Evolutionary conservation across 2,113 vertebrate species (phyloP).

Genomic region (Castor canadensis): DNA sequence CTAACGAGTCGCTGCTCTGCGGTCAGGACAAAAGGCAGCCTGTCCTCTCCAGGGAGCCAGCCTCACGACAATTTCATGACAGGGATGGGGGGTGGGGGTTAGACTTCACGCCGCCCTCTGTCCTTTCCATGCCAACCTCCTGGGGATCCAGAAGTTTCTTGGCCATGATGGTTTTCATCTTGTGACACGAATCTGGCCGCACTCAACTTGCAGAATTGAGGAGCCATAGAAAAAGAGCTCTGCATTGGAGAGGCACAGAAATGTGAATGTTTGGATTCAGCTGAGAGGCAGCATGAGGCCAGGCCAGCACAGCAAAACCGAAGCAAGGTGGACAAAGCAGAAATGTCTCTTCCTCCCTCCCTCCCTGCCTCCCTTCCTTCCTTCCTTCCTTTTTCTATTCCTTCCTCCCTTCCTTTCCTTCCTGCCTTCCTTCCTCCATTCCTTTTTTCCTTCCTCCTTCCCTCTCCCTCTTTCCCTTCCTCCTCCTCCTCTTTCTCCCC

Average conservation of each 20-base stretch:
- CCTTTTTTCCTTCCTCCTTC: rapidly evolving
- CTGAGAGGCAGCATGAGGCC: neutral
- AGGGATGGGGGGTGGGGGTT: neutral
- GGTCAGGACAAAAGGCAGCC: slow-evolving; percentile 15
- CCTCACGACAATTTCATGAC: slow-evolving; percentile 4
- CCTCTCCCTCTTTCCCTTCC: rapidly evolving
- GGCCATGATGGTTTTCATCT: slow-evolving; percentile 30
- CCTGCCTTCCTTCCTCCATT: rapidly evolving
- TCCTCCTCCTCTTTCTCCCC: rapidly evolving
- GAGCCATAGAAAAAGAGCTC: neutral
- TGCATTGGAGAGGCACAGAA: neutral
- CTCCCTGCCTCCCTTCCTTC: too few relatives aligned
- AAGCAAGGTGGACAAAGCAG: neutral
- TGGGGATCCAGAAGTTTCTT: neutral
- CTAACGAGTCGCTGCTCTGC: neutral
- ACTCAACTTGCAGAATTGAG: neutral
- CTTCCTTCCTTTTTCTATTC: rapidly evolving
- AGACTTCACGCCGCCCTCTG: slow-evolving; percentile 17
- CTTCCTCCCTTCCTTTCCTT: rapidly evolving
- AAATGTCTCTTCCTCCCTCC: neutral
- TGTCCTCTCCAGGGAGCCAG: neutral
- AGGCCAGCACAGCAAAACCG: neutral
- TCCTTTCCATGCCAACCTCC: slow-evolving; percentile 40
- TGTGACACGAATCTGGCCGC: slow-evolving; percentile 1
- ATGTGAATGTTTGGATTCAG: neutral